Evolutionary conservation across 2,888 invertebrate genomes (phyloP).

Genomic region (Erynnis tages): DNA sequence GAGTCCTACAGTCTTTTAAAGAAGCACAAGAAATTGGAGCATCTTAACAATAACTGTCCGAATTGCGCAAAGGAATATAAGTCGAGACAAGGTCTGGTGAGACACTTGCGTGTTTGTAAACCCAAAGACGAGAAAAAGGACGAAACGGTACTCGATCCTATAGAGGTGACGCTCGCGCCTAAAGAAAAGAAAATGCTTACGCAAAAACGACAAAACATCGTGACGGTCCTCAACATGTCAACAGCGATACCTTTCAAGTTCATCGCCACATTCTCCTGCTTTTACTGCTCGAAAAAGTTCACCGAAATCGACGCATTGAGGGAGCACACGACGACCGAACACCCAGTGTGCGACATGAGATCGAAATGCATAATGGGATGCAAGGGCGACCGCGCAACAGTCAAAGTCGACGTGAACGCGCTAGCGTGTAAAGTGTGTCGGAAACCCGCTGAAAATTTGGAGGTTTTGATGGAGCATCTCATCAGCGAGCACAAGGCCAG

Average conservation of each 20-base stretch:
- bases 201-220: too few species aligned
- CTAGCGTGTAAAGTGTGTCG: conserved; percentile 60
- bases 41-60: conserved; percentile 56
- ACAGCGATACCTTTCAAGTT: too few species aligned
- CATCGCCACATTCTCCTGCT: too few species aligned
- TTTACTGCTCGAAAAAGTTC: too few species aligned
- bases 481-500: conserved; percentile 56
- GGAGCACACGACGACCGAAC: too few species aligned
- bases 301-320: too few species aligned
- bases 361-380: conserved; percentile 62
- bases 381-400: conserved; percentile 62
- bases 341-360: conserved; percentile 48
- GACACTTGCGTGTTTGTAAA: conserved; percentile 59
- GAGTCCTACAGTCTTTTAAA: conserved; percentile 46
- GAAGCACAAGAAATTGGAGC: conserved; percentile 54
- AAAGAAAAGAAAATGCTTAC: too few species aligned
- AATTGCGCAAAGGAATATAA: conserved; percentile 58
- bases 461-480: conserved; percentile 60
- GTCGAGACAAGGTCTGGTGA: conserved; percentile 52
- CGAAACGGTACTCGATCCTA: too few species aligned
- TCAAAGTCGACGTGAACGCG: conserved; percentile 60
- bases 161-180: too few species aligned
- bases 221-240: too few species aligned
- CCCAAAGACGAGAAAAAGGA: too few species aligned
- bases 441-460: conserved; percentile 47